These are phyloP conservation scores for Linnaemya vulpina DNA, from an alignment of 2,888 invertebrate species.

Conservation along the genomic window DNA sequence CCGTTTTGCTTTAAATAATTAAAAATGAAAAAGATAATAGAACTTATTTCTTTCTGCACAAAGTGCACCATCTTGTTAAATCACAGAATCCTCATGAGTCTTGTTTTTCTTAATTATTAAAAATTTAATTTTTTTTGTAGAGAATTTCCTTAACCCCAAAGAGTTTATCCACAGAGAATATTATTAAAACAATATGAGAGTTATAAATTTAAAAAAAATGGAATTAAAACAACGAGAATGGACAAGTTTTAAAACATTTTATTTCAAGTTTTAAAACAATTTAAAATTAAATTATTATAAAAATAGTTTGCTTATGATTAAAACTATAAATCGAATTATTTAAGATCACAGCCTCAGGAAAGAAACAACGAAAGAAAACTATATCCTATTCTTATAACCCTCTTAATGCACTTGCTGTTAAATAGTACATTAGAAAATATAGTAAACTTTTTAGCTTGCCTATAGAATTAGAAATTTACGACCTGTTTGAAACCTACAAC, in stretches of 20 bases:
- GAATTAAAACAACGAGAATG: conserved; percentile 70
- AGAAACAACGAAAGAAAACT: conserved; percentile 9
- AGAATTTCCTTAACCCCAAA: conserved; percentile 60
- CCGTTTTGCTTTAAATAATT: conserved; percentile 55
- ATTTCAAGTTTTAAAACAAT: conserved; percentile 71
- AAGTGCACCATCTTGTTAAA: conserved; percentile 27
- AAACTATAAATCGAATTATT: conserved; percentile 26
- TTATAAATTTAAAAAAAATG: conserved; percentile 5
- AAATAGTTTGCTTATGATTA: conserved; percentile 58
- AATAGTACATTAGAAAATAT: conserved; percentile 15
- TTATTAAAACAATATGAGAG: conserved; percentile 9
- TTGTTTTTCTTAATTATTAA: conserved; percentile 51
- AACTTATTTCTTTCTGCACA: conserved; percentile 44
- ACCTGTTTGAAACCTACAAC: conserved; percentile 54
- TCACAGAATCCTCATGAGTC: conserved; percentile 60
- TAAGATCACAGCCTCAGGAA: conserved; percentile 27
- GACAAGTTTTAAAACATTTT: conserved; percentile 70
- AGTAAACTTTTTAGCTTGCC: not conserved
- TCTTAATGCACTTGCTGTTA: conserved; percentile 12
- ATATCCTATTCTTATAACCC: not conserved
- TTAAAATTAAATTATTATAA: conserved; percentile 66
- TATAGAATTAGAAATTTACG: conserved; percentile 7
- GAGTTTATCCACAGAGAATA: conserved; percentile 41
- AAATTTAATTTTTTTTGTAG: conserved; percentile 8
- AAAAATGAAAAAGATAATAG: conserved; percentile 37